A percentile compares a stretch with the other conserved stretches of the same genome.
phyloP scores from a whole-genome alignment of 2,797 vertebrate genomes.

The Etheostoma perlongum region DNA sequence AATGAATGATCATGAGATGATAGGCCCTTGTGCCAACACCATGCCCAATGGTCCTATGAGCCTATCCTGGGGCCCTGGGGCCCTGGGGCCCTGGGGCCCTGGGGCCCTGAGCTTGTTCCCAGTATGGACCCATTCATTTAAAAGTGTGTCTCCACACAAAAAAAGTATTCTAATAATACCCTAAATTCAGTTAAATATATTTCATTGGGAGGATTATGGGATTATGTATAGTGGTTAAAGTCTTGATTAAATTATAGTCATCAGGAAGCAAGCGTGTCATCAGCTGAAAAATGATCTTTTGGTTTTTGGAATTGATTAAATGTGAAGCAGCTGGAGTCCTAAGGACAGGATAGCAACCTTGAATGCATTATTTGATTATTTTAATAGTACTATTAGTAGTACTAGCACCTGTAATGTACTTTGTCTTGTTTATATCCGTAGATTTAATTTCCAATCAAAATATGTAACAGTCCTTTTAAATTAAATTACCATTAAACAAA shows the following conservation, averaged over 20 bases:
- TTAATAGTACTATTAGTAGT: not conserved
- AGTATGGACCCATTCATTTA: not conserved
- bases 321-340: not conserved
- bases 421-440: not conserved
- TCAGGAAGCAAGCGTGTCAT: conserved; percentile 27
- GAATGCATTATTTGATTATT: not conserved
- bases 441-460: not conserved
- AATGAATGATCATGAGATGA: conserved; percentile 21
- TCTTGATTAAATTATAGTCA: conserved; percentile 31
- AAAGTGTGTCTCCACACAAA: not conserved
- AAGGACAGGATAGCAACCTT: not conserved
- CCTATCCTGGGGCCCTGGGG: not conserved
- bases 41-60: not conserved
- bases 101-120: not conserved
- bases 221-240: not conserved
- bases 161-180: no score
- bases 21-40: not conserved
- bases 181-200: no score
- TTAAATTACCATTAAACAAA: not conserved
- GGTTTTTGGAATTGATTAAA: conserved; percentile 3
- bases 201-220: no score
- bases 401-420: not conserved
- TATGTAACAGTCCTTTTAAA: not conserved
- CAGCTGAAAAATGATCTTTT: conserved; percentile 16
- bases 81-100: no score